Percentiles rank a stretch among this genome's conserved stretches.
Evolutionary conservation across 1,140 invertebrate species (phyloP).

Genomic region (Mactra quadrangularis): DNA sequence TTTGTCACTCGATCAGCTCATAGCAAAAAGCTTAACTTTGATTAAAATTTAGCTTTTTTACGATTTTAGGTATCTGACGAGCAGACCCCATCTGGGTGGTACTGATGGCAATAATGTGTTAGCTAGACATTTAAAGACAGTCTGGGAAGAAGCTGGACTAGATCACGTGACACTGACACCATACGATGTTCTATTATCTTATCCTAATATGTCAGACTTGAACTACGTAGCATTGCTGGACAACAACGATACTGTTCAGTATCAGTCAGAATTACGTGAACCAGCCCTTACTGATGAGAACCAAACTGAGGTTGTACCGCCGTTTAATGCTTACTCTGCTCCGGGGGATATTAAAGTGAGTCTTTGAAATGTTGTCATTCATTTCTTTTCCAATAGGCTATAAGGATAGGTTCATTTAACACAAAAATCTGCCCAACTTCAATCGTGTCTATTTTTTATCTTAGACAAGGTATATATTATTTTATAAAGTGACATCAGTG

Average conservation of each 20-base stretch:
- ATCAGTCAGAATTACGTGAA: slow-evolving; percentile 69
- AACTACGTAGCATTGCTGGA: slow-evolving; percentile 73
- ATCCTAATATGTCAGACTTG: slow-evolving; percentile 72
- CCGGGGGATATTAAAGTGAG: slow-evolving; percentile 58
- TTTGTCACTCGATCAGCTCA: too few species aligned
- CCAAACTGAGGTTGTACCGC: slow-evolving; percentile 75
- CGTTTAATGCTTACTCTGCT: slow-evolving; percentile 80
- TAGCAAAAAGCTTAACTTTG: too few species aligned
- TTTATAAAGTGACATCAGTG: too few species aligned
- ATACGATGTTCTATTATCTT: slow-evolving; percentile 80
- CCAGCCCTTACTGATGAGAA: slow-evolving; percentile 75
- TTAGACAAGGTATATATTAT: too few species aligned
- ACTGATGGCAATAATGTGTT: slow-evolving; percentile 69
- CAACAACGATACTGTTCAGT: slow-evolving; percentile 49
- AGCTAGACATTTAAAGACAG: slow-evolving; percentile 70
- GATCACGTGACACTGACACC: slow-evolving; percentile 74
- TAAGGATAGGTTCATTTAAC: too few species aligned
- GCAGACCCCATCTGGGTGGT: slow-evolving; percentile 79
- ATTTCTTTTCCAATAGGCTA: too few species aligned
- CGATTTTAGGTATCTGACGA: slow-evolving; percentile 63
- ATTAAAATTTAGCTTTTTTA: too few species aligned
- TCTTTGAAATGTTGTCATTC: too few species aligned
- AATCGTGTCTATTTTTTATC: too few species aligned
- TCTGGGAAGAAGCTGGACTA: slow-evolving; percentile 73
- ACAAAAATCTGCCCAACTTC: too few species aligned